phyloP scores from a whole-genome alignment of 2,797 vertebrate genomes.

The Lacerta viridis region DNA sequence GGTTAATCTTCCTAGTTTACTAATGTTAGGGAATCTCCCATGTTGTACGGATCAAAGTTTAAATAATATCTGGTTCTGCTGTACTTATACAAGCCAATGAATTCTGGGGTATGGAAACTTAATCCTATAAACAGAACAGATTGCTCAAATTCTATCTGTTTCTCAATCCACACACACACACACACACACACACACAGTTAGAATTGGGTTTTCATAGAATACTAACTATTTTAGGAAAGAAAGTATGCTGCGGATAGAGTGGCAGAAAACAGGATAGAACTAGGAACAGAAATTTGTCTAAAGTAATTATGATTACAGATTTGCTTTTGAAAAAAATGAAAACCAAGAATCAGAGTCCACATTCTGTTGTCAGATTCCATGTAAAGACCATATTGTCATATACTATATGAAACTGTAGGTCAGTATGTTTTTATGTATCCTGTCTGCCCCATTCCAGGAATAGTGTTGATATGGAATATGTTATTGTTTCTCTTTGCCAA shows the following conservation, averaged over 20 bases:
- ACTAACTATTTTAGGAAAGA: neutral
- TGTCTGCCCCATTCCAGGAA: neutral
- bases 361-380: neutral
- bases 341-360: neutral
- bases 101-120: neutral
- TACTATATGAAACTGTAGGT: neutral
- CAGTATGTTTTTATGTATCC: neutral
- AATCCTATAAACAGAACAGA: neutral
- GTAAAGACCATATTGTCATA: no score
- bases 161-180: neutral
- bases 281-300: neutral
- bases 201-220: neutral
- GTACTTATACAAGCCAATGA: neutral
- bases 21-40: neutral
- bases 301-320: neutral
- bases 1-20: neutral
- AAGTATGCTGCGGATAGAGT: neutral
- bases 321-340: neutral
- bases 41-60: neutral
- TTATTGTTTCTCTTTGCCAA: neutral
- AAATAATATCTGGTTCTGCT: neutral
- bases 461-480: neutral
- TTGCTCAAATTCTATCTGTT: neutral
- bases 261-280: neutral
- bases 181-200: neutral